Base-by-base conservation (phyloP, 2,113 vertebrate genomes). In the Panurus biarmicus region DNA sequence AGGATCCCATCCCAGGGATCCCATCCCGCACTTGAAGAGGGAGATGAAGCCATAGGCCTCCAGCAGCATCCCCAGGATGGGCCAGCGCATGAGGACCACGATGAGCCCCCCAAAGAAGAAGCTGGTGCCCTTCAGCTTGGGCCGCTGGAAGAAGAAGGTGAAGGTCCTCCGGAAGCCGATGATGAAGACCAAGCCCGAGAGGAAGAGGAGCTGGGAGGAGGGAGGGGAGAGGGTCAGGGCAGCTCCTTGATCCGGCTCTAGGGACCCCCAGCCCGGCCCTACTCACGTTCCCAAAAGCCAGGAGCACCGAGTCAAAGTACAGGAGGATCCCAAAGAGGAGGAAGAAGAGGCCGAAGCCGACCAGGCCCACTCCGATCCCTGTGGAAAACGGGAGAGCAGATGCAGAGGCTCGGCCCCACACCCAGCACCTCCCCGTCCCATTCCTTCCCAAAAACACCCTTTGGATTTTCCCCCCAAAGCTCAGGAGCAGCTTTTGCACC, bases 271-370 rank as follows among this genome's bases (percentile, higher is more conserved):
- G 18, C 33, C 33, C 19, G 6, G 1, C 73, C 3, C 12, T 64
- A 99, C 99, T 99, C 97, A 99, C 99, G 0, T 99, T 99, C 95
- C 99, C 99, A 19, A 99, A 99, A 44, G 98, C 99, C 97, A 99
- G 79, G 80, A 99, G 97, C 89, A 99, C 98, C 0, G 98, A 98
- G 93, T 99, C 99, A 66, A 99, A 99, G 97, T 99, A 99, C 84
- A 99, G 96, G 65, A 99, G 94, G 28, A 98, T 71, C 36, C 99
- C 99, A n/a, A 99, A 98, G 61, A 99, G 61, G 73, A 99, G 65
- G 91, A 99, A 99, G 97, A 99, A 99, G 64, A 98, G 28, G 14
- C 98, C 98, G 0, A 99, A 99, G 76, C 98, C 98, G 0, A 98
- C 97, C 87, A 98, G 90, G 38, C 99, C 99, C 83, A 98, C 96